Evolutionary conservation across 2,888 invertebrate species (phyloP), one percentile per base, ranked within the genome.

Genomic region (Masnerella sp.): DNA sequence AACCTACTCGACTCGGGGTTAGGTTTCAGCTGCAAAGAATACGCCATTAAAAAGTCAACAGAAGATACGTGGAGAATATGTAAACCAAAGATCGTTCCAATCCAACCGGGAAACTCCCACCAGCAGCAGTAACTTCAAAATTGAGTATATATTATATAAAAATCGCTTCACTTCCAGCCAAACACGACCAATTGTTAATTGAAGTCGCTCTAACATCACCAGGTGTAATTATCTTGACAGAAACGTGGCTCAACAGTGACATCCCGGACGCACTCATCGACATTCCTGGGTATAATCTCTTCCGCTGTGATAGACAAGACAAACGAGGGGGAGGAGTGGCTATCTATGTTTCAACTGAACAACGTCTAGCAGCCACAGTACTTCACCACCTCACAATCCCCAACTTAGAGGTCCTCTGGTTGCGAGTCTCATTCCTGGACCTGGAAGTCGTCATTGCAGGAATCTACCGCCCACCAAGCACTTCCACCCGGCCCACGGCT

Each of bases 301-400:
- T 54, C 7, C 54, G 54, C 28, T n/a, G 54, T 4, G 54, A 40
- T 40, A 36, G 54, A 9, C 22, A 15, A 7, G 38, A 12, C n/a
- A 54, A 40, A 17, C 22, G 54, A 11, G 54, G 54, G 8, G 40
- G 54, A 12, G 54, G 54, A 11, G 54, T 54, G 9, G 54, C 54
- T 18, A 28, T 38, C n/a, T 54, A 54, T 20, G 54, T 54, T 1
- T 34, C 32, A n/a, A 51, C n/a, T 17, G 17, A 9, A 1, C 17
- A 17, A 38, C 17, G 17, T 1, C 1, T 38, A 1, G 17, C 17
- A 38, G 38, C 38, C 5, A 38, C 17, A 2, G 5, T 0, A 38
- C 7, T 38, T 2, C 38, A 38, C 38, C 15, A 38, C 17, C 17
- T 38, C 8, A n/a, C 17, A 9, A 17, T 15, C 17, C 15, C 17